Evolutionary conservation across 2,113 vertebrate species (phyloP).

Genomic region (Rhabdornis inornatus): DNA sequence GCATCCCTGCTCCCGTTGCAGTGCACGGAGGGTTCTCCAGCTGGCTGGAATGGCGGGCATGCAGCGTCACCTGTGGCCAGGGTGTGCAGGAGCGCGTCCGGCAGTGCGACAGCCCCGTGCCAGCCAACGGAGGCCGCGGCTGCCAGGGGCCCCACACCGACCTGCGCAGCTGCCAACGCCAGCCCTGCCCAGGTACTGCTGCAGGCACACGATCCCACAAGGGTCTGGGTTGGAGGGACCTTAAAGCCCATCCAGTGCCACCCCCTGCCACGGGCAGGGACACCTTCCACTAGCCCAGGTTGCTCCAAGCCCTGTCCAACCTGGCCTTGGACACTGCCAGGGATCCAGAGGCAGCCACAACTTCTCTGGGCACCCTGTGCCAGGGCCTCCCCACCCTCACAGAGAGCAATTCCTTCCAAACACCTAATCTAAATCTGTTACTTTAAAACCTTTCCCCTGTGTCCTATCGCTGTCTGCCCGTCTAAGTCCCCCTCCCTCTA

Average conservation of each 20-base stretch:
- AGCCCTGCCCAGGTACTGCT: slow-evolving; percentile 86
- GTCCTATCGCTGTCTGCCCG: neutral
- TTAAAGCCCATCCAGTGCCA: fast-evolving
- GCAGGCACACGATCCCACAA: fast-evolving
- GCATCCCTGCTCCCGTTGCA: slow-evolving; percentile 44
- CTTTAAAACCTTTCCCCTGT: fast-evolving
- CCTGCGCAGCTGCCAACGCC: slow-evolving; percentile 78
- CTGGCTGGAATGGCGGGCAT: slow-evolving; percentile 88
- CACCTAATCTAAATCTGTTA: neutral
- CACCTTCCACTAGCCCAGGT: fast-evolving
- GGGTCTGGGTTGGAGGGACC: neutral
- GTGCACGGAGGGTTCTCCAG: slow-evolving; percentile 90
- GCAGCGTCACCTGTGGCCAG: slow-evolving; percentile 87
- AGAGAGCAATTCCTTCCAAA: fast-evolving
- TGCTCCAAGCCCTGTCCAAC: fast-evolving
- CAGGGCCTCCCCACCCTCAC: neutral
- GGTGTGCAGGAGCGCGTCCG: slow-evolving; percentile 85
- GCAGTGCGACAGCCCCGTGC: slow-evolving; percentile 85
- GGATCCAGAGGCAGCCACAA: neutral
- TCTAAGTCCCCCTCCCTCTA: neutral
- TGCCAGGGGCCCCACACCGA: slow-evolving; percentile 80
- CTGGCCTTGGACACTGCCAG: neutral
- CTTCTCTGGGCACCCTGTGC: neutral
- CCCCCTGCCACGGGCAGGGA: neutral
- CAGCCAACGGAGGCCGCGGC: slow-evolving; percentile 86